Conservation (phyloP, 1,140 invertebrate species). For the Drosophila prosaltans region DNA sequence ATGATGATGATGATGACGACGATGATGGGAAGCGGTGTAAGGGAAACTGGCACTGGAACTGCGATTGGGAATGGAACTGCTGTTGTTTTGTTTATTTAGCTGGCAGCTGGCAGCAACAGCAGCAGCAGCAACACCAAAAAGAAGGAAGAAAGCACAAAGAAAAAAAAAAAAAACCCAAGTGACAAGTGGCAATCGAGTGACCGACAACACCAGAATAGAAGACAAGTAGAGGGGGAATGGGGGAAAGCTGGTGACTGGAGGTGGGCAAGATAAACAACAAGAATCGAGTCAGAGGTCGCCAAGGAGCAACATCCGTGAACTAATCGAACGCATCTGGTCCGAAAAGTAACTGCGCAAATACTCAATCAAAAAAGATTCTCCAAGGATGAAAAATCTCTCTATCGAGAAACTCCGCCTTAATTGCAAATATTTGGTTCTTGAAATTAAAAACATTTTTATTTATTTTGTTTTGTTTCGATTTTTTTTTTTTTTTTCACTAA, state of each 20-base stretch:
- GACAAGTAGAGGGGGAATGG: not conserved
- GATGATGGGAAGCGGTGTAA: constrained; percentile 21
- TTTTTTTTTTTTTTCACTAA: too few species aligned
- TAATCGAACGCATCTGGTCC: constrained; percentile 10
- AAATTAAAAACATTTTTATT: constrained; percentile 6
- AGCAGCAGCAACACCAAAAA: constrained; percentile 1
- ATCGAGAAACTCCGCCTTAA: constrained; percentile 1
- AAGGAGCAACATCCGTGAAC: constrained; percentile 8
- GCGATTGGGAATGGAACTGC: constrained; percentile 8
- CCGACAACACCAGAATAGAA: constrained; percentile 12
- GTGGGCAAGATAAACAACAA: constrained; percentile 5
- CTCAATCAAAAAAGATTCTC: not conserved
- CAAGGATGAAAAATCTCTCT: not conserved
- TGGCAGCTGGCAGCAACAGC: constrained; percentile 26
- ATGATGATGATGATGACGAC: constrained; percentile 32
- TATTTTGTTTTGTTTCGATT: too few species aligned
- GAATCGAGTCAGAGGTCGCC: constrained; percentile 2
- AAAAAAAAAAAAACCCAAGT: constrained; percentile 26
- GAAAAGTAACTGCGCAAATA: not conserved
- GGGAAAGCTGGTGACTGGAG: not conserved
- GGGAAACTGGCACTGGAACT: not conserved
- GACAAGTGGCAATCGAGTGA: constrained; percentile 19
- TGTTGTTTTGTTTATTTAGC: constrained; percentile 59
- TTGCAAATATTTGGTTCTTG: not conserved
- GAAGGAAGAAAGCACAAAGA: not conserved